A percentile compares a stretch with the other conserved stretches of the same genome.
Evolutionary conservation across 2,797 vertebrate genomes (phyloP).

Genomic region (Fistularia tabacaria): DNA sequence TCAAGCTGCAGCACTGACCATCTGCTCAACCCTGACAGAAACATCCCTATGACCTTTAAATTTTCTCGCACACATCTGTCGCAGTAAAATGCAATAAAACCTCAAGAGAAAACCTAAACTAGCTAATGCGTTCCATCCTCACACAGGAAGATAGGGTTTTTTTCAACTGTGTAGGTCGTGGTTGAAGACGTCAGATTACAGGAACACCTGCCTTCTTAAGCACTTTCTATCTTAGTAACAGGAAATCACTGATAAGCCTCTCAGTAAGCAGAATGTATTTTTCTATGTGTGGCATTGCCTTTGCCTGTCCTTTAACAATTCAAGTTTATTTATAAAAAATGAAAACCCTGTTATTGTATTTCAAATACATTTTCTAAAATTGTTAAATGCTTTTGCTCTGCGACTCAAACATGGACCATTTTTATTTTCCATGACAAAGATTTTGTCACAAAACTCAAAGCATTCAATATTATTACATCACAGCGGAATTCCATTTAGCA

Average conservation of each 20-base stretch:
- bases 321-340: too few relatives aligned
- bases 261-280: not conserved
- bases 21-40: slow-evolving; percentile 51
- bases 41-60: slow-evolving; percentile 7
- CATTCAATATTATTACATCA: too few relatives aligned
- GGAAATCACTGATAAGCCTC: slow-evolving; percentile 46
- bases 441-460: too few relatives aligned
- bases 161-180: slow-evolving; percentile 4
- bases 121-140: slow-evolving; percentile 21
- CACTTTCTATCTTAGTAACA: slow-evolving; percentile 65
- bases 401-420: too few relatives aligned
- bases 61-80: not conserved
- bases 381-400: too few relatives aligned
- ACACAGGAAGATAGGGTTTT: slow-evolving; percentile 16
- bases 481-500: too few relatives aligned
- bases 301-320: slow-evolving; percentile 3
- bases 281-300: not conserved
- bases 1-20: slow-evolving; percentile 25
- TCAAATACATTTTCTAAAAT: too few relatives aligned
- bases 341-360: too few relatives aligned
- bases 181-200: slow-evolving; percentile 46
- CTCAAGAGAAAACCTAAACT: not conserved
- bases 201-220: slow-evolving; percentile 47
- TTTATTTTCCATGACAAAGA: too few relatives aligned
- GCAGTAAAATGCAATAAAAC: not conserved